A percentile compares a stretch with the other conserved stretches of the same genome.
Evolutionary conservation across 2,888 invertebrate species (phyloP).

Genomic region (Dryobota labecula): DNA sequence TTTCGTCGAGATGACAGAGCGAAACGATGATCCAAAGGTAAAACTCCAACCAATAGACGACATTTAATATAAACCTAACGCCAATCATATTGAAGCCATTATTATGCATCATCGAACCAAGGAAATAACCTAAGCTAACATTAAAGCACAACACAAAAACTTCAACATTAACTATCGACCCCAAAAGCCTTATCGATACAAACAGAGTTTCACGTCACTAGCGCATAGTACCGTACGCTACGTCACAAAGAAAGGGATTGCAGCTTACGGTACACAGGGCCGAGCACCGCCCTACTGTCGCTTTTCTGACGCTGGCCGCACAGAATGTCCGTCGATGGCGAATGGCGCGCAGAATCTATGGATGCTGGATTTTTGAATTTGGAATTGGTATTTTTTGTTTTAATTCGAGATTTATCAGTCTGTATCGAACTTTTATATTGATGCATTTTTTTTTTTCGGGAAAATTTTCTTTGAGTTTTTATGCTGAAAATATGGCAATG

Average conservation of each 20-base stretch:
- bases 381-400: background rate
- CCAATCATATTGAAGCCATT: background rate
- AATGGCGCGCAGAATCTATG: conserved; percentile 36
- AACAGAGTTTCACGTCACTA: conserved; percentile 75
- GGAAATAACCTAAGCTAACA: conserved; percentile 12
- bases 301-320: conserved; percentile 76
- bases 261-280: conserved; percentile 82
- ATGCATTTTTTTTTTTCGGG: background rate
- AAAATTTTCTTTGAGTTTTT: background rate
- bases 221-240: conserved; percentile 84
- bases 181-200: conserved; percentile 61
- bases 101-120: background rate
- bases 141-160: background rate
- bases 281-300: conserved; percentile 84
- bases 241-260: conserved; percentile 90
- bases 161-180: conserved; percentile 46
- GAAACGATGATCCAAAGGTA: background rate
- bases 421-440: background rate
- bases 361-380: conserved; percentile 17
- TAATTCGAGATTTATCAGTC: background rate
- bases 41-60: background rate
- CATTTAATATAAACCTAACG: background rate
- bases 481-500: no score
- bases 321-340: conserved; percentile 47
- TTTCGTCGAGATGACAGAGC: background rate